These are phyloP conservation scores for Ctenoplectra terminalis DNA, from an alignment of 1,140 invertebrate genomes.

Conservation along the genomic window DNA sequence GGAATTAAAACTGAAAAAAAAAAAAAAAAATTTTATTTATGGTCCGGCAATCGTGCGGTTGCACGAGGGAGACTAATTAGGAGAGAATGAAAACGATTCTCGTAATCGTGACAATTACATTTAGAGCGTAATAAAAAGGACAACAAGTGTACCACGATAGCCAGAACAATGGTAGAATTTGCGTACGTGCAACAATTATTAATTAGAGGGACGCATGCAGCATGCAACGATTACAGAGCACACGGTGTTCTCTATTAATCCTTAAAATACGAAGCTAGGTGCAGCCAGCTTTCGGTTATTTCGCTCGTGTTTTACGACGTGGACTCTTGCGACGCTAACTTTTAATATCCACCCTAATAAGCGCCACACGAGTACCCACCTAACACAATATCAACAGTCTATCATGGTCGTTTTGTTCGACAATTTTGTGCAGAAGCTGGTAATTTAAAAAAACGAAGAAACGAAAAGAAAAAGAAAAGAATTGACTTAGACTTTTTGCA, in stretches of 20 bases:
- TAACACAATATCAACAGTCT: not conserved
- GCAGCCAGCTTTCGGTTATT: not conserved
- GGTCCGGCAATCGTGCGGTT: not conserved
- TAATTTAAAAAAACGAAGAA: not conserved
- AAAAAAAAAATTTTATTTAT: not conserved
- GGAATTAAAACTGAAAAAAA: too few relatives aligned
- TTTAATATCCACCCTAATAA: constrained; percentile 37
- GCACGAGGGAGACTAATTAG: constrained; percentile 2
- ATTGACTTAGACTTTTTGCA: not conserved
- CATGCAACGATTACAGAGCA: constrained; percentile 30
- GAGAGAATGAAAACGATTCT: constrained; percentile 10
- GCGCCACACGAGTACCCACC: not conserved
- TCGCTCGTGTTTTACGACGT: too few relatives aligned
- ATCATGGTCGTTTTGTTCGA: not conserved
- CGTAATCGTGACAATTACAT: constrained; percentile 23
- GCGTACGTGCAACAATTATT: constrained; percentile 37
- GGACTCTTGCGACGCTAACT: not conserved
- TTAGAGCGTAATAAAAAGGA: constrained; percentile 23
- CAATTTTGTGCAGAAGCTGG: not conserved
- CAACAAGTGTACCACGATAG: not conserved
- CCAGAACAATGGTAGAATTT: not conserved
- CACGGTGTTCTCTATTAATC: constrained; percentile 21
- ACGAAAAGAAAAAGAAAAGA: accelerated
- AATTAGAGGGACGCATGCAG: constrained; percentile 34
- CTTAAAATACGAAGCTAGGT: constrained; percentile 14